Conservation (phyloP, 2,888 invertebrate species). For the Sesamia inferens region DNA sequence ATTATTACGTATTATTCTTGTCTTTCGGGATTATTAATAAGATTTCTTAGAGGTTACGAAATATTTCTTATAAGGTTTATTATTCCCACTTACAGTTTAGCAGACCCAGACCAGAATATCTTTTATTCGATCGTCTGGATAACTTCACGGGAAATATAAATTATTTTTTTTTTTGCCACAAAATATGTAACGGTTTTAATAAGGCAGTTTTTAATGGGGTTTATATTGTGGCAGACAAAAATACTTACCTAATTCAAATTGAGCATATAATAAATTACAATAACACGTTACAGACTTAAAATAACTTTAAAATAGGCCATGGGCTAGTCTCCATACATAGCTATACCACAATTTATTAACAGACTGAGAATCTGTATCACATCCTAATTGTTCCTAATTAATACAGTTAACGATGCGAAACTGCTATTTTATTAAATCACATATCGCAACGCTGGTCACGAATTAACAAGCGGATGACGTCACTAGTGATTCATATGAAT, state of each 20-base stretch:
- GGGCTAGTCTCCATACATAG: not conserved
- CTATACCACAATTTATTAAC: constrained; percentile 8
- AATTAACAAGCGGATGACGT: constrained; percentile 68
- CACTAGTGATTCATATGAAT: constrained; percentile 65
- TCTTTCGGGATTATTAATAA: constrained; percentile 11
- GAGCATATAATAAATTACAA: no score
- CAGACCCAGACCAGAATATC: constrained; percentile 8
- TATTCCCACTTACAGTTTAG: constrained; percentile 7
- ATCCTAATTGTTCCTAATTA: constrained; percentile 57
- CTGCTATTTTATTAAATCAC: constrained; percentile 67
- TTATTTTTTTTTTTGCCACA: constrained; percentile 1
- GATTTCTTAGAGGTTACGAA: not conserved
- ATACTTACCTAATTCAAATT: not conserved
- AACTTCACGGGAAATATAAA: not conserved
- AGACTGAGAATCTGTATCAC: constrained; percentile 31
- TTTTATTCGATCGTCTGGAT: not conserved
- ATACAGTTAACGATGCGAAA: constrained; percentile 61
- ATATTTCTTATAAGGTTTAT: constrained; percentile 3
- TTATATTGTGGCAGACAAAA: not conserved
- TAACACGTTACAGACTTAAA: not conserved
- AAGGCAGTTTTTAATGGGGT: not conserved
- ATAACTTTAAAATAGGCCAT: not conserved
- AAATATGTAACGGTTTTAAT: not conserved
- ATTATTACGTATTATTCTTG: constrained; percentile 11
- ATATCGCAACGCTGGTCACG: constrained; percentile 61